Evolutionary conservation across 1,140 invertebrate genomes (phyloP).

Genomic region (Trigoniulus corallinus): DNA sequence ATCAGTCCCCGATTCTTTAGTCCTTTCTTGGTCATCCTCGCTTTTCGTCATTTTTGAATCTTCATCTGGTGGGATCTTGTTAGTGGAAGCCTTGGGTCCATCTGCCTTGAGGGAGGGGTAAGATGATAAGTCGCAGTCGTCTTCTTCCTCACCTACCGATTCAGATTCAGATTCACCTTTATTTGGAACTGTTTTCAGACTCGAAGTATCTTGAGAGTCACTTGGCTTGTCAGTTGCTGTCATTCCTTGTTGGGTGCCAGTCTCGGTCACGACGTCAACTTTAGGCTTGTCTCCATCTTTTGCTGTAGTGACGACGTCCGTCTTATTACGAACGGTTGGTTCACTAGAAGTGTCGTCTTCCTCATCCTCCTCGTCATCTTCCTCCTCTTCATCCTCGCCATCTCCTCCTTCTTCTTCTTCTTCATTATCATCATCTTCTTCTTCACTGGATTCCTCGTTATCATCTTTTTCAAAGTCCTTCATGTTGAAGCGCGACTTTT

Average conservation of each 20-base stretch:
- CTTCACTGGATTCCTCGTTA: conserved; percentile 4
- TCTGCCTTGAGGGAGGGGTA: neutral
- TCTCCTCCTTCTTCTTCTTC: conserved; percentile 9
- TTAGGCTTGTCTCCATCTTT: conserved; percentile 13
- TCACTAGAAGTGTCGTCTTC: conserved; percentile 5
- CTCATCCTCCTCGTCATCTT: conserved; percentile 8
- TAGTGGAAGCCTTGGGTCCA: conserved; percentile 17
- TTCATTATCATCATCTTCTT: conserved; percentile 9
- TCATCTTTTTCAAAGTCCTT: conserved; percentile 11
- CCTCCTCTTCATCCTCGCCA: neutral
- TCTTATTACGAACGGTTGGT: conserved; percentile 1
- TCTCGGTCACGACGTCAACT: conserved; percentile 12
- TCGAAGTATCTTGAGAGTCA: conserved; percentile 10
- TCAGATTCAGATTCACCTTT: conserved; percentile 1
- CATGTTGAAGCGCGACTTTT: conserved; percentile 11
- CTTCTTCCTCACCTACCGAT: conserved; percentile 10
- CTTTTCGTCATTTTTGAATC: neutral
- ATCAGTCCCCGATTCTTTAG: conserved; percentile 12
- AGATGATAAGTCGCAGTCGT: conserved; percentile 12
- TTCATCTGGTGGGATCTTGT: conserved; percentile 31
- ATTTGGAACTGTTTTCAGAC: neutral
- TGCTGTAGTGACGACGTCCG: conserved; percentile 10
- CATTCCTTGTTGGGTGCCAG: conserved; percentile 13
- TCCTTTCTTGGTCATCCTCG: conserved; percentile 10
- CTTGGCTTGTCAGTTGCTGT: conserved; percentile 13